Evolutionary conservation across 2,113 vertebrate species (phyloP), one percentile per base, ranked within the genome.

Genomic region (Heterocephalus glaber): DNA sequence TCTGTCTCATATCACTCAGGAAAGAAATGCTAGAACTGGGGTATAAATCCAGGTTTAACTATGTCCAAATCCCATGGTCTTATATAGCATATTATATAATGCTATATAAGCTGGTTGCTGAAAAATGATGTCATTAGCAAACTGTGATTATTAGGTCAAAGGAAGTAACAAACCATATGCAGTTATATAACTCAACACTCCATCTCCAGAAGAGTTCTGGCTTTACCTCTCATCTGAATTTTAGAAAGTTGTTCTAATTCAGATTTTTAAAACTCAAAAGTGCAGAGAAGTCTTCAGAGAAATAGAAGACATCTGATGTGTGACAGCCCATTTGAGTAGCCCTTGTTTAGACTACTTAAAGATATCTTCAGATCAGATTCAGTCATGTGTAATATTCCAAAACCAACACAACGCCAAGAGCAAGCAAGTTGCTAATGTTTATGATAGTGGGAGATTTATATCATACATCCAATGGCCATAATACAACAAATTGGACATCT

Each of bases 341-440:
- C 77, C 79, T 85, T 66, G 19, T 79, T 93, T 80, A 83, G 12
- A 87, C 52, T 35, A 72, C 28, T 76, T 47, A 74, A 52, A 49
- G 13, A 14, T 12, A 54, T 30, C 52, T 61, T 79, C 47, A 52
- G 66, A 65, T 33, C 54, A 74, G 58, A 58, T 38, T 87, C n/a
- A 56, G 35, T 22, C 5, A 0, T 56, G 12, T 24, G 16, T 30
- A 22, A 68, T 44, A 74, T 33, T 22, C 49, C 24, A 66, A 68
- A 96, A 79, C 38, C 91, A 88, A 80, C 26, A 92, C 30, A 90
- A 76, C 28, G 88, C 20, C 52, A 80, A 84, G 80, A 90, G 33
- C 60, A 87, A 72, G 61, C 5, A 92, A 94, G 33, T 30, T 88
- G 63, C 35, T 66, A 80, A 52, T 35, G 66, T 84, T 63, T 72